phyloP scores from a whole-genome alignment of 2,888 invertebrate genomes.

The Slavum lentiscoides region DNA sequence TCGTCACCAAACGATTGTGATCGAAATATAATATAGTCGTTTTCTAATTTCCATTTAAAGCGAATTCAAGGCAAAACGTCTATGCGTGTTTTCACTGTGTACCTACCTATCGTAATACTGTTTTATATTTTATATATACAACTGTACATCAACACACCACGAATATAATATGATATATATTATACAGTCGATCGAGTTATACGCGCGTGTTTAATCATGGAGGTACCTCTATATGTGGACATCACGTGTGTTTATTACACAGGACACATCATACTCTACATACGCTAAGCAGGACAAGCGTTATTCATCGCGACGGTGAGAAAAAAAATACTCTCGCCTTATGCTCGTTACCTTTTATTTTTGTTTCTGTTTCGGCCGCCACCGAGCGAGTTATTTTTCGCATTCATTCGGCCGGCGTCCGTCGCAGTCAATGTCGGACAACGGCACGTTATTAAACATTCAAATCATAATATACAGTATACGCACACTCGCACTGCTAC shows the following conservation, averaged over 20 bases:
- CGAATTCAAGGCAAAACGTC: conserved; percentile 29
- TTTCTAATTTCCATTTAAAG: conserved; percentile 21
- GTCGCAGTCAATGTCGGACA: conserved; percentile 18
- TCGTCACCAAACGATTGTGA: too few relatives aligned
- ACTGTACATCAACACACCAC: not conserved
- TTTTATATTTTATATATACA: not conserved
- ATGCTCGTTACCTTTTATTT: not conserved
- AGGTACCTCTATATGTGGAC: not conserved
- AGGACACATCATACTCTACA: not conserved
- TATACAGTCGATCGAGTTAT: too few relatives aligned
- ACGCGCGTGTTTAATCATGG: not conserved
- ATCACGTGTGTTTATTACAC: not conserved
- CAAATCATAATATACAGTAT: conserved; percentile 27
- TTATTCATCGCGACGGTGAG: not conserved
- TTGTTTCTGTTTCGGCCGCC: not conserved
- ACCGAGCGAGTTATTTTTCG: conserved; percentile 14
- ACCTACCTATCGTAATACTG: too few relatives aligned
- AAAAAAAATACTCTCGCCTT: too few relatives aligned
- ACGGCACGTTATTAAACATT: conserved; percentile 36
- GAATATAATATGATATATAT: not conserved
- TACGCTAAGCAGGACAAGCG: not conserved
- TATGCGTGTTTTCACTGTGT: not conserved
- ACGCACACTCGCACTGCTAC: too few relatives aligned
- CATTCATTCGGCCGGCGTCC: not conserved
- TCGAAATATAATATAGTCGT: not conserved